Base-by-base conservation (phyloP, 2,797 vertebrate genomes). In the Sibirionetta formosa region DNA sequence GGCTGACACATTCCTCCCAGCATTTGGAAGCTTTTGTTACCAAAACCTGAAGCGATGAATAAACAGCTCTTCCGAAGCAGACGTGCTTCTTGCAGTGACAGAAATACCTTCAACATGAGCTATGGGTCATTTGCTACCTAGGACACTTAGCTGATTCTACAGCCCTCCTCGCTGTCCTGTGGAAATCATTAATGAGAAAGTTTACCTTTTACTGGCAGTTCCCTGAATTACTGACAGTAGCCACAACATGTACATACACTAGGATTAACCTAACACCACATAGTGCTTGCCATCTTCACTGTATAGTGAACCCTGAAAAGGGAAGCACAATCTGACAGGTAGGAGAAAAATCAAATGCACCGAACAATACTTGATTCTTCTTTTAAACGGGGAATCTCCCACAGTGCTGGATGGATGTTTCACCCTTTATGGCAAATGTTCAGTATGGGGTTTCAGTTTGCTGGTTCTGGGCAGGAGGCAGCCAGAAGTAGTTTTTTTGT, bases 161-260 rank as follows among this genome's bases (percentile, higher is more conserved):
- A 63, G 26, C 31, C 12, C 56, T 64, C 26, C 57, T 70, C 48
- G 15, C 13, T 63, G 31, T 63, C 77, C 51, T 64, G 16, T 3
- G 18, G 13, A 48, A 66, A 66, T 9, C 4, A 53, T 13, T 42
- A 50, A 68, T 44, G 33, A 9, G 20, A 9, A 71, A 35, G 6
- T 22, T 83, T 29, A n/a, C 42, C 50, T 44, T 57, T 63, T 40
- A 66, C 31, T 75, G 64, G n/a, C 35, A 88, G 14, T 56, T 6
- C 33, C 22, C 23, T 33, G 29, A 68, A 72, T 46, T 76, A 80
- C 7, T 80, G n/a, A 50, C 50, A 71, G 29, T 5, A 76, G 54
- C 35, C 72, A 76, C 1, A 4, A 27, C 0, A 1, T 14, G 8
- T 29, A 69, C 11, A 7, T 14, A 51, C 35, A 16, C 35, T 31